These are phyloP conservation scores for Pristionchus mayeri DNA, from an alignment of 2,888 invertebrate species.

Conservation along the genomic window DNA sequence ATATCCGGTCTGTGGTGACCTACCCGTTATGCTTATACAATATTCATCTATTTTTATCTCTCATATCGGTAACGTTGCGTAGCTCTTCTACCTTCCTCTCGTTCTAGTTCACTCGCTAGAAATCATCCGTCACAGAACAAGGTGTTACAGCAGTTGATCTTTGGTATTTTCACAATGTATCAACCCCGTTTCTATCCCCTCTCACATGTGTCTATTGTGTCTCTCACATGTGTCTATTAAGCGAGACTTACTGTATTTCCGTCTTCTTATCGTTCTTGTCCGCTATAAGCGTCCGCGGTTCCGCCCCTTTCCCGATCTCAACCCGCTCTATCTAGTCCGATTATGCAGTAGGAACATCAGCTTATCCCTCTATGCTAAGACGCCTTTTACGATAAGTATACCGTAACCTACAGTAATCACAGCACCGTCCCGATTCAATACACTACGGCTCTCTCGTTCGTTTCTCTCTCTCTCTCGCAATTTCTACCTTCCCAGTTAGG, in stretches of 20 bases:
- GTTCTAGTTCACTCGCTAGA: neutral
- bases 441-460: neutral
- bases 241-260: constrained; percentile 17
- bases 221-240: too few relatives aligned
- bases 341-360: too few relatives aligned
- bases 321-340: neutral
- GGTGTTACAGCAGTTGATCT: too few relatives aligned
- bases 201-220: too few relatives aligned
- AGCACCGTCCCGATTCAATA: constrained; percentile 31
- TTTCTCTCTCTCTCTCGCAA: neutral
- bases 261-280: constrained; percentile 2
- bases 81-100: neutral
- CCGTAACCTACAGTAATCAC: neutral
- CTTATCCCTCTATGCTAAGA: too few relatives aligned
- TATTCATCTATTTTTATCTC: neutral
- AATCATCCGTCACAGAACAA: neutral
- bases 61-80: constrained; percentile 9
- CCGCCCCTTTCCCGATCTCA: neutral
- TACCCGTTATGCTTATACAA: neutral
- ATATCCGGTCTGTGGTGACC: neutral
- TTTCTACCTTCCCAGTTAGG: constrained; percentile 9
- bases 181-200: too few relatives aligned
- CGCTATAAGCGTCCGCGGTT: neutral
- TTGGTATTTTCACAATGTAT: too few relatives aligned
- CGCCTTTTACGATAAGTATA: too few relatives aligned